Base-by-base conservation (phyloP, 2,888 invertebrate genomes). In the Lycia hirtaria region DNA sequence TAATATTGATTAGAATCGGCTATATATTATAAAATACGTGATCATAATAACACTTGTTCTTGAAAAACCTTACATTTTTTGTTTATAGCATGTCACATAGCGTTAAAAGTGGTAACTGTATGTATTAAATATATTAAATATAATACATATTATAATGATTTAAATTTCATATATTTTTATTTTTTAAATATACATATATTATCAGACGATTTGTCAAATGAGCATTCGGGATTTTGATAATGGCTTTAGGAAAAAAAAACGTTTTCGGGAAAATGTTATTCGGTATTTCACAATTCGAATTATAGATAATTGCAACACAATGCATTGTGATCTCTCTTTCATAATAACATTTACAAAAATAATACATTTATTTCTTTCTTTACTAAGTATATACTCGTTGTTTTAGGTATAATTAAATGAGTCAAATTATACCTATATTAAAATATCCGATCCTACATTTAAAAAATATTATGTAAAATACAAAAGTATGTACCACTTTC, bases 61-160 rank as follows among this genome's bases (percentile, higher is more conserved):
- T 48, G 49, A 59, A 73, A n/a, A 76, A 73, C 75, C 75, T 76
- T 78, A 75, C 37, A 60, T 28, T 33, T 43, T 58, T 53, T 55
- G 57, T 65, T 60, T 64, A 35, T 57, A 51, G 62, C 52, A 69
- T 67, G 71, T 80, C 72, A 77, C 77, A 72, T 72, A 69, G 71
- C 70, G 70, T 72, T 72, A 58, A 58, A 70, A 73, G 71, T 73
- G 75, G 75, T 78, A 73, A 62, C 69, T 65, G 66, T 58, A 32
- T 48, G 30, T 56, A 52, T 33, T 30, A 7, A 3, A 6, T 7
- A 7, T 17, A 6, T 26, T 3, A 26, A 9, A 3, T 17, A 3
- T 33, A 7, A 15, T 15, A 15, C n/a, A 37, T 10, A 10, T 10
- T 19, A 5, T 37, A n/a, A 2, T n/a, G n/a, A 37, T 19, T 19